These are phyloP conservation scores for Dynastes grantii DNA, from an alignment of 2,888 invertebrate genomes.

Conservation along the genomic window DNA sequence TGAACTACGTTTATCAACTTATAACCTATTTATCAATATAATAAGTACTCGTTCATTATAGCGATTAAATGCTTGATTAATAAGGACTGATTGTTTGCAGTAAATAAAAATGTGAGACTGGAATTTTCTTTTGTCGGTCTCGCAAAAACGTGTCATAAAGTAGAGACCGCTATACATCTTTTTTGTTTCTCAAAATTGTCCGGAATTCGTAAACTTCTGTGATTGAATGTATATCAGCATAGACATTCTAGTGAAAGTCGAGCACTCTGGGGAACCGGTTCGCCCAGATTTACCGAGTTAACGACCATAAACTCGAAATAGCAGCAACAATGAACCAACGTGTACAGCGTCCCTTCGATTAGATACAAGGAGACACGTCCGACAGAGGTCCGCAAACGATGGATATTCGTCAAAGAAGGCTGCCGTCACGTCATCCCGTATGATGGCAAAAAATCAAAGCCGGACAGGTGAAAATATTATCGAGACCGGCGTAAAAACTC, in stretches of 20 bases:
- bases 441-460: neutral
- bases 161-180: too few relatives aligned
- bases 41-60: too few relatives aligned
- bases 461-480: slow-evolving; percentile 39
- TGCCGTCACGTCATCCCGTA: slow-evolving; percentile 17
- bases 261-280: slow-evolving; percentile 62
- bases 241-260: slow-evolving; percentile 62
- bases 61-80: too few relatives aligned
- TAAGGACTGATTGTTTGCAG: too few relatives aligned
- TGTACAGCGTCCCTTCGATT: neutral
- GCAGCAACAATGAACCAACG: neutral
- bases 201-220: too few relatives aligned
- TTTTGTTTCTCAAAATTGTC: too few relatives aligned
- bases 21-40: too few relatives aligned
- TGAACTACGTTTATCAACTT: too few relatives aligned
- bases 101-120: too few relatives aligned
- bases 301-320: neutral
- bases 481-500: slow-evolving; percentile 43
- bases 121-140: too few relatives aligned
- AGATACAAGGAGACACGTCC: slow-evolving; percentile 41
- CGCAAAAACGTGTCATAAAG: too few relatives aligned
- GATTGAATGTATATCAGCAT: too few relatives aligned
- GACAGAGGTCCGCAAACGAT: slow-evolving; percentile 41
- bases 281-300: slow-evolving; percentile 53
- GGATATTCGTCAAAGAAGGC: neutral